Base-by-base conservation (phyloP, 2,888 invertebrate species). In the Tetropium fuscum region DNA sequence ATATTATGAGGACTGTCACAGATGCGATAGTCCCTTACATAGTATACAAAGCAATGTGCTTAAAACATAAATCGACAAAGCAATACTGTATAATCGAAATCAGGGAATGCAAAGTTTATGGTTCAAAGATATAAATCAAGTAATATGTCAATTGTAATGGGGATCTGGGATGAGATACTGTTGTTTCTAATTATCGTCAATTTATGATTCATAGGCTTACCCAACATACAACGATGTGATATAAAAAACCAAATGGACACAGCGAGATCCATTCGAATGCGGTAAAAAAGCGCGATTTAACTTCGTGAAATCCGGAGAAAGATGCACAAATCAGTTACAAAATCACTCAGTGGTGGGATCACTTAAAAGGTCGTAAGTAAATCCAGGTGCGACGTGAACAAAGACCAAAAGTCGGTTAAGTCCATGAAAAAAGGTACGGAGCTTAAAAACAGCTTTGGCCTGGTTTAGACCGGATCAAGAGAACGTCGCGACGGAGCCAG, bases 401-500 rank as follows among this genome's bases (percentile, higher is more conserved):
- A 80, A 80, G 80, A 80, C 79, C 78, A 78, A 80, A 80, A 80
- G 80, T 80, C 81, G 75, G 75, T 79, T 80, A 80, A 80, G 80
- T 80, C 78, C 78, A 76, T 76, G 79, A 78, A 81, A 81, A 80
- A 81, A 81, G 79, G 79, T 77, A 76, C 74, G 76, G 77, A 77
- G 80, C 81, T 81, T 81, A 81, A 80, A 80, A 80, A 76, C 80
- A 77, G 81, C 81, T 81, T 80, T 80, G 78, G 77, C 77, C 76
- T 76, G 81, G 81, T 80, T 82, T 81, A 80, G 78, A 72, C 71
- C 74, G 81, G 81, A 80, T 80, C 80, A 80, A 74, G 80, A 80
- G 56, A 57, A 82, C 84, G 84, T 84, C 83, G 83, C 84, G 84
- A 80, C 82, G 83, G 79, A 78, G 74, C 74, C 72, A 58, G 57